A percentile compares a stretch with the other conserved stretches of the same genome.
These are phyloP conservation scores for Chloroclystis v-ata DNA, from an alignment of 2,888 invertebrate genomes.

Conservation along the genomic window DNA sequence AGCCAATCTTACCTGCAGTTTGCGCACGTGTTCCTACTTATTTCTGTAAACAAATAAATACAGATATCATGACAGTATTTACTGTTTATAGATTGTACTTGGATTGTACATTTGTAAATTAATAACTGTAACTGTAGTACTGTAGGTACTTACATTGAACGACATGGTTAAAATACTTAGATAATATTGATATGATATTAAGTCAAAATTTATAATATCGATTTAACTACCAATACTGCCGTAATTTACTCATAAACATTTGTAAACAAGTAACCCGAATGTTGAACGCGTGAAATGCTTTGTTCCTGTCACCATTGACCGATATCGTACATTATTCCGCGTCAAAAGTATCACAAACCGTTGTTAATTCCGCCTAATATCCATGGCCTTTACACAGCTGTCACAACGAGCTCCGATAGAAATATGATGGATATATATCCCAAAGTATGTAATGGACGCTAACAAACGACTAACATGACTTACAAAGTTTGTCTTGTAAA, in stretches of 20 bases:
- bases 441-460: slow-evolving; percentile 55
- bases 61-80: no score
- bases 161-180: no score
- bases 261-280: slow-evolving; percentile 2
- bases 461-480: slow-evolving; percentile 35
- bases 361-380: slow-evolving; percentile 73
- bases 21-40: slow-evolving; percentile 38
- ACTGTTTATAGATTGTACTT: no score
- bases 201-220: no score
- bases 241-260: background rate
- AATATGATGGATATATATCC: slow-evolving; percentile 67
- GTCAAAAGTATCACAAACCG: slow-evolving; percentile 70
- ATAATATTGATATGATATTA: no score
- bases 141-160: no score
- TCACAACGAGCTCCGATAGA: slow-evolving; percentile 64
- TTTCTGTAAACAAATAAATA: slow-evolving; percentile 18
- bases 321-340: slow-evolving; percentile 57
- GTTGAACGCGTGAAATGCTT: slow-evolving; percentile 20
- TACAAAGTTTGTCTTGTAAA: slow-evolving; percentile 29
- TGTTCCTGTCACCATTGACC: slow-evolving; percentile 41
- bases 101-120: no score
- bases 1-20: slow-evolving; percentile 44
- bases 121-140: no score
- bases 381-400: slow-evolving; percentile 64
- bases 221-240: no score